Evolutionary conservation across 2,797 vertebrate genomes (phyloP).

Genomic region (Leontocebus nigricollis): DNA sequence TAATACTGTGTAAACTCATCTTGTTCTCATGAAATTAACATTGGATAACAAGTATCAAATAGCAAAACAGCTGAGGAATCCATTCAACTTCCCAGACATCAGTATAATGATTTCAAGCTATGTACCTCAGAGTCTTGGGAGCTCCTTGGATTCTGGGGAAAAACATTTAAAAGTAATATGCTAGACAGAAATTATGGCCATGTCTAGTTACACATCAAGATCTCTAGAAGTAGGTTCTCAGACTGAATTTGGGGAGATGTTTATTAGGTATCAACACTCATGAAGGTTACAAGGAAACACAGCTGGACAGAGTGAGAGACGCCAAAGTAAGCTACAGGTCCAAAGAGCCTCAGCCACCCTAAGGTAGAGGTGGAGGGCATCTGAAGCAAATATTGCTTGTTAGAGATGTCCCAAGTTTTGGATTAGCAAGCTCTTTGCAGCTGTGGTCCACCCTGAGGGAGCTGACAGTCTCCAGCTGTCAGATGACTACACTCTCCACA

Average conservation of each 20-base stretch:
- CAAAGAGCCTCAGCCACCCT: neutral
- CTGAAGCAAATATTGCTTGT: neutral
- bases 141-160: neutral
- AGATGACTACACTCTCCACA: neutral
- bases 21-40: neutral
- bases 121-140: neutral
- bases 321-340: neutral
- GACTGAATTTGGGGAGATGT: neutral
- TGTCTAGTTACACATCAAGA: neutral
- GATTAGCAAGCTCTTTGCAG: neutral
- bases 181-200: neutral
- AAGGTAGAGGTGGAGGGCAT: fast-evolving
- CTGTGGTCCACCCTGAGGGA: neutral
- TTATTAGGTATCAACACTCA: neutral
- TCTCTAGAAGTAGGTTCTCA: neutral
- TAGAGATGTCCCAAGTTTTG: neutral
- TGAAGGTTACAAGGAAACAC: neutral
- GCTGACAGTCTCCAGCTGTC: neutral
- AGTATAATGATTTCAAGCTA: neutral
- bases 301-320: neutral
- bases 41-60: neutral
- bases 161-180: neutral
- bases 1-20: neutral
- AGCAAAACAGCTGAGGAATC: neutral
- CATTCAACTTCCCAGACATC: neutral